phyloP scores from a whole-genome alignment of 2,113 vertebrate genomes.

The Tragelaphus strepsiceros region DNA sequence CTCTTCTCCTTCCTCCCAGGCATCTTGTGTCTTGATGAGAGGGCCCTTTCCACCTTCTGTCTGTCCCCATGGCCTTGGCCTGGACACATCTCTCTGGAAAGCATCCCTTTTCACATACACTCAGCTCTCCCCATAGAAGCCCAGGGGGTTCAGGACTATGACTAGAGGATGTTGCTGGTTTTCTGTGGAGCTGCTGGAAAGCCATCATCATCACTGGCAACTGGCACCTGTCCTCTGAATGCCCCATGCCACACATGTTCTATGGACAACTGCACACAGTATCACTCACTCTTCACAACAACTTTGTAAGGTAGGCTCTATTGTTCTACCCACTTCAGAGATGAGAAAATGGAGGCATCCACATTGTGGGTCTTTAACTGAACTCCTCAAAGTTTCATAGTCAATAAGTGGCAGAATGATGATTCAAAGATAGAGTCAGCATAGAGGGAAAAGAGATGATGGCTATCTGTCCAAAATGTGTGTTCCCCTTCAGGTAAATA shows the following conservation, averaged over 20 bases:
- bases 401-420: not conserved
- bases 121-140: not conserved
- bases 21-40: not conserved
- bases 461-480: not conserved
- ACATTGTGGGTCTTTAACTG: not conserved
- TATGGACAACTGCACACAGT: rapidly evolving
- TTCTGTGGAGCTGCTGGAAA: not conserved
- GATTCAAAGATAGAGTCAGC: not conserved
- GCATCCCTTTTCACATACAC: not conserved
- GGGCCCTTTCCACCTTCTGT: not conserved
- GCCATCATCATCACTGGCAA: not conserved
- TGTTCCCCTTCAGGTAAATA: not conserved
- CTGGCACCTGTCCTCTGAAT: too few species aligned
- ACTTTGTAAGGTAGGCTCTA: not conserved
- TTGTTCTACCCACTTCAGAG: not conserved
- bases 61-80: not conserved
- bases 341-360: not conserved
- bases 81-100: not conserved
- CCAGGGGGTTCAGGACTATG: not conserved
- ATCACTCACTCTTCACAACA: not conserved
- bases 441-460: not conserved
- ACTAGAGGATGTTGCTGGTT: not conserved
- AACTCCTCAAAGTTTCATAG: not conserved
- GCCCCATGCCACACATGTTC: not conserved
- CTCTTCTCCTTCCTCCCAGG: not conserved